These are phyloP conservation scores for Gymnoscelis rufifasciata DNA, from an alignment of 2,888 invertebrate genomes.

Conservation along the genomic window DNA sequence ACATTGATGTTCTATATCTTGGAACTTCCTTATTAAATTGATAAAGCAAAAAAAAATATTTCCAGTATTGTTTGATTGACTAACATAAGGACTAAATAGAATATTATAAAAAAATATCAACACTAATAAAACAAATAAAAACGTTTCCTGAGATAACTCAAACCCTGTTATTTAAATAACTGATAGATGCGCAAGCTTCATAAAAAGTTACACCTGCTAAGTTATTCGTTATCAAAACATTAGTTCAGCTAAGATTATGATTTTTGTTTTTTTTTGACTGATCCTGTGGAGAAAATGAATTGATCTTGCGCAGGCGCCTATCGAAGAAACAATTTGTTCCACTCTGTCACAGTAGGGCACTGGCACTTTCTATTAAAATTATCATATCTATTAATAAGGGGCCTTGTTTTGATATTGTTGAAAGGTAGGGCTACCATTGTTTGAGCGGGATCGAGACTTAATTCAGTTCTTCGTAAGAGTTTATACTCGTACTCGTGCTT, in stretches of 20 bases:
- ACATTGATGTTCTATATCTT: no score
- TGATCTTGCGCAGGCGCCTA: slow-evolving; percentile 49
- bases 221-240: slow-evolving; percentile 17
- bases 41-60: no score
- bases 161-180: no score
- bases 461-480: no score
- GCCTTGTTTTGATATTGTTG: slow-evolving; percentile 41
- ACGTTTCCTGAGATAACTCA: no score
- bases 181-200: no score
- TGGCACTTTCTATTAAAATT: slow-evolving; percentile 73
- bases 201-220: slow-evolving; percentile 13
- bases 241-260: slow-evolving; percentile 16
- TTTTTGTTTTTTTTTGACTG: background rate
- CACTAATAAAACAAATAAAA: no score
- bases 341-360: slow-evolving; percentile 66
- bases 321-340: slow-evolving; percentile 69
- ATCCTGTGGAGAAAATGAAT: slow-evolving; percentile 44
- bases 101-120: no score
- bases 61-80: no score
- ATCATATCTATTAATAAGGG: slow-evolving; percentile 63
- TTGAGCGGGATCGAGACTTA: background rate
- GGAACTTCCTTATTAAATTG: no score
- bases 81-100: no score
- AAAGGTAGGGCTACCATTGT: slow-evolving; percentile 37
- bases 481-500: no score